These are phyloP conservation scores for Microcebus jonahi DNA, from an alignment of 2,113 vertebrate genomes.

Conservation along the genomic window DNA sequence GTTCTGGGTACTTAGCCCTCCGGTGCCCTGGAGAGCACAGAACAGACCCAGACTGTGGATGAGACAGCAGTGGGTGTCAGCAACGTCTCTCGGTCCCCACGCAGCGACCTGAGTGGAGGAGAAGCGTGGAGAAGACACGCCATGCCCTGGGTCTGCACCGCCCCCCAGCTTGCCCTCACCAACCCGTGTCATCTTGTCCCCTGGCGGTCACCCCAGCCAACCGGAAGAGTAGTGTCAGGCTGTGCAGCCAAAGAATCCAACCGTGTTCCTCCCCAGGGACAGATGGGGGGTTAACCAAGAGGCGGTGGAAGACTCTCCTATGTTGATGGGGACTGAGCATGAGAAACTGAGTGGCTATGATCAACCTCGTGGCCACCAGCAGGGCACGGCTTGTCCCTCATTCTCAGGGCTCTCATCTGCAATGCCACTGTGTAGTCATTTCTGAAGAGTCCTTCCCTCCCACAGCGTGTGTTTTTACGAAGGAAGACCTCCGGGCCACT, in stretches of 20 bases:
- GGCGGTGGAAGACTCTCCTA: accelerated
- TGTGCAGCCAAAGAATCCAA: not conserved
- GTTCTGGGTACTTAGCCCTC: conserved; percentile 78
- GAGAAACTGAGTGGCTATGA: accelerated
- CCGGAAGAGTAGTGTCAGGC: not conserved
- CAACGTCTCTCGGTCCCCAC: conserved; percentile 83
- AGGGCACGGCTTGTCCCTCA: accelerated
- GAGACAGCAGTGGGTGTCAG: conserved; percentile 85
- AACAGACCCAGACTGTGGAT: conserved; percentile 87
- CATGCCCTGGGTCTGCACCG: accelerated
- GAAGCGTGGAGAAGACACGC: too few relatives aligned
- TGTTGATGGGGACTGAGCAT: not conserved
- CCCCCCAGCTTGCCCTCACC: accelerated
- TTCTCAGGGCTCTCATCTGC: not conserved
- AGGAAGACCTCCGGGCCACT: not conserved
- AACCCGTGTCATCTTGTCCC: not conserved
- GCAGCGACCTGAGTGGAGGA: conserved; percentile 80
- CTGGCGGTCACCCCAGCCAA: not conserved
- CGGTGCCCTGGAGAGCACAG: conserved; percentile 86
- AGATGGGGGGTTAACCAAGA: not conserved
- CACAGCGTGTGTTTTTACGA: not conserved
- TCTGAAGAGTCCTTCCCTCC: not conserved
- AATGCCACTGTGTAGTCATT: not conserved
- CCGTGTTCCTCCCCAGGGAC: accelerated
- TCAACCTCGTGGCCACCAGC: accelerated